A percentile compares a stretch with the other conserved stretches of the same genome.
Conservation (phyloP, 2,113 vertebrate genomes). For the Platichthys flesus region DNA sequence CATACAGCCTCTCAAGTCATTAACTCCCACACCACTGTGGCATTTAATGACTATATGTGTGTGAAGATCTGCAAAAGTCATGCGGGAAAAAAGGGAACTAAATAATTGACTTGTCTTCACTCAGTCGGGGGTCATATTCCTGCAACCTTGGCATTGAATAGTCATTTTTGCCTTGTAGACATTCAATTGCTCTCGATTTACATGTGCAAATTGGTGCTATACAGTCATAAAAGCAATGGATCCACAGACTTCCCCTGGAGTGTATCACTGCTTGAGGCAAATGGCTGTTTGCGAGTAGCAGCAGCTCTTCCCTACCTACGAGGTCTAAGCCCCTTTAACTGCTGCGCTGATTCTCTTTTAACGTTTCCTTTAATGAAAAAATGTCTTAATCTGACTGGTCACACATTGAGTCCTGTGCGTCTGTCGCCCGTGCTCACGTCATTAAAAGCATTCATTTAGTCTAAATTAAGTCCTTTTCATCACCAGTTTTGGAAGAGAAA, state of each 20-base stretch:
- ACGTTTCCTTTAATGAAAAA: slow-evolving; percentile 50
- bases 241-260: slow-evolving; percentile 42
- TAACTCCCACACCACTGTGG: neutral
- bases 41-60: slow-evolving; percentile 6
- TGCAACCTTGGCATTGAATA: slow-evolving; percentile 42
- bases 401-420: neutral
- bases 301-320: slow-evolving; percentile 13
- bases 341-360: slow-evolving; percentile 49
- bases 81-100: neutral
- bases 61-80: slow-evolving; percentile 5
- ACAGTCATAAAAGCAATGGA: slow-evolving; percentile 47
- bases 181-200: slow-evolving; percentile 20
- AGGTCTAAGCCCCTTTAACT: slow-evolving; percentile 29
- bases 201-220: too few species aligned
- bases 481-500: neutral
- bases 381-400: slow-evolving; percentile 42
- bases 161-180: slow-evolving; percentile 44
- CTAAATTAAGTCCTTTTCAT: slow-evolving; percentile 22
- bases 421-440: neutral
- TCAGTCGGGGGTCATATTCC: neutral
- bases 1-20: slow-evolving; percentile 23
- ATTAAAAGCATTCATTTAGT: slow-evolving; percentile 22
- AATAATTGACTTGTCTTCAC: slow-evolving; percentile 29
- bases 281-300: slow-evolving; percentile 38
- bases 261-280: slow-evolving; percentile 45